These are phyloP conservation scores for Caenorhabditis imperialis DNA, from an alignment of 2,888 invertebrate genomes.

Conservation along the genomic window DNA sequence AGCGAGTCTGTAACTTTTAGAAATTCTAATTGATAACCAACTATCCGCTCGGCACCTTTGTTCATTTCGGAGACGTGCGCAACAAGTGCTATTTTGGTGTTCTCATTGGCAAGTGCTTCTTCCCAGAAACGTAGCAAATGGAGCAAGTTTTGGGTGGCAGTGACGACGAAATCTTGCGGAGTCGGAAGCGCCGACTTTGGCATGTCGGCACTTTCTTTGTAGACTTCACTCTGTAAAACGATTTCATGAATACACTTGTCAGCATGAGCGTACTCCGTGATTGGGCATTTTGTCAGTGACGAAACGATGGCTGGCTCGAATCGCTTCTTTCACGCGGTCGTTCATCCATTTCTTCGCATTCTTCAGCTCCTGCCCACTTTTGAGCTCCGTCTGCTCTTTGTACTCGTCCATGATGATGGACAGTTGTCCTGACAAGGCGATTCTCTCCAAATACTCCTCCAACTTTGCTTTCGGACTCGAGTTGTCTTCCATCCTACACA, in stretches of 20 bases:
- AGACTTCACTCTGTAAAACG: constrained; percentile 48
- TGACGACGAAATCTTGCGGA: constrained; percentile 53
- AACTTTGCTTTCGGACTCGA: constrained; percentile 29
- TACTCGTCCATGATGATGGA: constrained; percentile 40
- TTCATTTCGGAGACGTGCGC: constrained; percentile 22
- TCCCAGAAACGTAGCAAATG: constrained; percentile 56
- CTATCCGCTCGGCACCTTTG: constrained; percentile 7
- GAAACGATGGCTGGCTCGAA: constrained; percentile 52
- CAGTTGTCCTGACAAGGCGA: constrained; percentile 43
- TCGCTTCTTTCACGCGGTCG: constrained; percentile 54
- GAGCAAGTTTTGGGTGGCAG: constrained; percentile 51
- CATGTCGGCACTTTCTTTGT: constrained; percentile 38
- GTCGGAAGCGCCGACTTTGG: constrained; percentile 52
- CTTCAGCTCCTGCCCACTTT: constrained; percentile 38
- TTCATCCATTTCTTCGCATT: constrained; percentile 55
- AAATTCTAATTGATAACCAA: neutral
- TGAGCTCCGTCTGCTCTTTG: constrained; percentile 30
- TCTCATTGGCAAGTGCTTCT: constrained; percentile 47
- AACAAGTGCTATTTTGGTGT: constrained; percentile 41
- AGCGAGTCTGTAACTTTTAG: constrained; percentile 3
- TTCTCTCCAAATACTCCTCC: constrained; percentile 51
- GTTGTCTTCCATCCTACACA: constrained; percentile 51
- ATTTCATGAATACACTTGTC: too few species aligned
- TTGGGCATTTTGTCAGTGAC: constrained; percentile 53
- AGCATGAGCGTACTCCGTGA: constrained; percentile 38